Conservation (phyloP, 30 jellyfish, hydroid and myxozoan species). For the Euphysa ruthae region DNA sequence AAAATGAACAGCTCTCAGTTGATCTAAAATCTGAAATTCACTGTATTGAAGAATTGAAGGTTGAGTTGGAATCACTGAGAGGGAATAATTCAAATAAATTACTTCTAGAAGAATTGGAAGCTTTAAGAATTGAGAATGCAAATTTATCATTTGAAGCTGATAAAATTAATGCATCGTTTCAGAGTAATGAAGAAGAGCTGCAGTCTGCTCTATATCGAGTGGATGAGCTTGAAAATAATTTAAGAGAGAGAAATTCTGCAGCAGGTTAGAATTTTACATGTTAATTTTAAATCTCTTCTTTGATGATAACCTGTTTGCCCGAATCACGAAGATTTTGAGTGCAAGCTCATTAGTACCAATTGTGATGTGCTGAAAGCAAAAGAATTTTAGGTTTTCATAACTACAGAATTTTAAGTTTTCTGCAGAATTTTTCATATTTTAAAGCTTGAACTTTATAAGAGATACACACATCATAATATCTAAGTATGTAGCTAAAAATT, state of each 20-base stretch:
- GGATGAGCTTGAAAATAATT: constrained; percentile 5
- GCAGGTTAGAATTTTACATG: too few relatives aligned
- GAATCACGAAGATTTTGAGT: too few relatives aligned
- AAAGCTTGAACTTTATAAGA: too few relatives aligned
- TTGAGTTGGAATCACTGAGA: background rate
- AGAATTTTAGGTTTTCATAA: too few relatives aligned
- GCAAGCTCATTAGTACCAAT: too few relatives aligned
- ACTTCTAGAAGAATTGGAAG: background rate
- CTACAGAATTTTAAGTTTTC: too few relatives aligned
- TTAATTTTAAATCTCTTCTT: too few relatives aligned
- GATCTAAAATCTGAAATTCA: background rate
- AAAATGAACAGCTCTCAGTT: background rate
- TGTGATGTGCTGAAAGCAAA: too few relatives aligned
- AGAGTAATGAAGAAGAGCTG: constrained; percentile 8
- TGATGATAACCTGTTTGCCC: too few relatives aligned
- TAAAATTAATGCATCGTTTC: background rate
- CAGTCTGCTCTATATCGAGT: constrained; percentile 21
- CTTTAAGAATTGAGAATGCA: background rate
- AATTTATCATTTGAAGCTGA: background rate
- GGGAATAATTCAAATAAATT: background rate
- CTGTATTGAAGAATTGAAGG: background rate
- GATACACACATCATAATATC: too few relatives aligned
- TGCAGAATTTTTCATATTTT: too few relatives aligned
- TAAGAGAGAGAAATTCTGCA: background rate
- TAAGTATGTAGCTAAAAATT: too few relatives aligned